Base-by-base conservation (phyloP, 2,113 vertebrate genomes). In the Ammodramus savannarum region DNA sequence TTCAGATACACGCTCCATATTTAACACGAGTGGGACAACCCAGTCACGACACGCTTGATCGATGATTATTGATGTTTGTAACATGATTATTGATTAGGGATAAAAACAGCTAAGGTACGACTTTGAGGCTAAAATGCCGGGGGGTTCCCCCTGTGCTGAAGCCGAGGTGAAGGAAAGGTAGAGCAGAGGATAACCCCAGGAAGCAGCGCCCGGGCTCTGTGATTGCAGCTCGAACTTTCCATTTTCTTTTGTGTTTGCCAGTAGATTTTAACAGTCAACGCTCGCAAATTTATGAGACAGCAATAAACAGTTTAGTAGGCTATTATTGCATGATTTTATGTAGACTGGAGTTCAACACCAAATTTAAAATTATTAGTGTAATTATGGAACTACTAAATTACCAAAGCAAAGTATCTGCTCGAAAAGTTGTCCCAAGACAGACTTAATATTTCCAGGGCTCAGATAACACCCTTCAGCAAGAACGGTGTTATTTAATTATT, bases 311-410 rank as follows among this genome's bases (percentile, higher is more conserved):
- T 62, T 96, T 90, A 82, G 75, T 76, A 73, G 92, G 90, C 94
- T 92, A 89, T 96, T 91, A 96, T 46, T 87, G 78, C 81, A 69
- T 72, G 65, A 78, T 95, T 95, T 97, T 92, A 91, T 92, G 92
- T 88, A 88, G 83, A 27, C 93, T 79, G 71, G 54, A 95, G 84
- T 89, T 97, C 92, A 93, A 85, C 90, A 89, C 77, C 72, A 97
- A 90, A 96, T 95, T 88, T 96, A 83, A 95, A 97, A 96, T 96
- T 96, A 96, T 97, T 91, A 78, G 87, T 14, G 44, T 68, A 91
- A 91, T 94, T 90, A 89, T 57, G 71, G 77, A 82, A 85, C 84
- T 89, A 67, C 58, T 92, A 89, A 89, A 95, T 91, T 95, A 80
- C 46, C 74, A 95, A 95, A 95, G 82, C 83, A 78, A 96, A 89